These are phyloP conservation scores for Heliconius hermathena DNA, from an alignment of 1,140 invertebrate genomes.

Conservation along the genomic window DNA sequence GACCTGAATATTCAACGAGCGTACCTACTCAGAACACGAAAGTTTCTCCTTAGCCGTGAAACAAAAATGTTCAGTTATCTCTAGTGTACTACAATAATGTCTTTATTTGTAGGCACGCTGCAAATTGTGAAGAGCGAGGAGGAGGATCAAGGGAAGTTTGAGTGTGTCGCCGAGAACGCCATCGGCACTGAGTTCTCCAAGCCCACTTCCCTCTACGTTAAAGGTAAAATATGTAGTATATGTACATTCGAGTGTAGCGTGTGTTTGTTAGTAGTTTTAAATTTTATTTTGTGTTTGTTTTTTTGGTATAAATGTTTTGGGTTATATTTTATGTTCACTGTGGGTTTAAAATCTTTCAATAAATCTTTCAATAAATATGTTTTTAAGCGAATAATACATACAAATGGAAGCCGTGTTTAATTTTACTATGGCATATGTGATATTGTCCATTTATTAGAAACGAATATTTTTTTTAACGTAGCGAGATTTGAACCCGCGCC, in stretches of 20 bases:
- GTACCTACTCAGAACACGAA: conserved; percentile 1
- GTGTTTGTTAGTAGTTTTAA: not conserved
- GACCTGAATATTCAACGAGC: conserved; percentile 11
- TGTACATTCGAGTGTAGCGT: not conserved
- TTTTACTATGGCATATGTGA: not conserved
- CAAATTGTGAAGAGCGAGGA: conserved; percentile 95
- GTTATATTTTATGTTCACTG: too few relatives aligned
- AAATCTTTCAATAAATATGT: too few relatives aligned
- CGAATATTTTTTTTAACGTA: too few relatives aligned
- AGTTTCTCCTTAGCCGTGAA: conserved; percentile 13
- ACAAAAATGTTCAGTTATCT: conserved; percentile 15
- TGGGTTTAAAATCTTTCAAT: too few relatives aligned
- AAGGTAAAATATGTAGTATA: conserved; percentile 86
- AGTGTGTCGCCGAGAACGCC: conserved; percentile 95
- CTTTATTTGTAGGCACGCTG: conserved; percentile 88
- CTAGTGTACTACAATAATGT: conserved; percentile 11
- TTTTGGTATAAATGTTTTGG: not conserved
- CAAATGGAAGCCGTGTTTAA: not conserved
- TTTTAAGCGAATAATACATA: too few relatives aligned
- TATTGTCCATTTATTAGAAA: too few relatives aligned
- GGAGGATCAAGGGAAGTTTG: conserved; percentile 95
- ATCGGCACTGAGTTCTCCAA: conserved; percentile 97
- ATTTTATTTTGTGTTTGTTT: not conserved
- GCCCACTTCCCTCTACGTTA: conserved; percentile 95
- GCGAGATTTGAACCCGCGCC: too few relatives aligned